Percentiles rank a stretch among this genome's conserved stretches.
Evolutionary conservation across 2,888 invertebrate genomes (phyloP).

Genomic region (Tachina lurida): DNA sequence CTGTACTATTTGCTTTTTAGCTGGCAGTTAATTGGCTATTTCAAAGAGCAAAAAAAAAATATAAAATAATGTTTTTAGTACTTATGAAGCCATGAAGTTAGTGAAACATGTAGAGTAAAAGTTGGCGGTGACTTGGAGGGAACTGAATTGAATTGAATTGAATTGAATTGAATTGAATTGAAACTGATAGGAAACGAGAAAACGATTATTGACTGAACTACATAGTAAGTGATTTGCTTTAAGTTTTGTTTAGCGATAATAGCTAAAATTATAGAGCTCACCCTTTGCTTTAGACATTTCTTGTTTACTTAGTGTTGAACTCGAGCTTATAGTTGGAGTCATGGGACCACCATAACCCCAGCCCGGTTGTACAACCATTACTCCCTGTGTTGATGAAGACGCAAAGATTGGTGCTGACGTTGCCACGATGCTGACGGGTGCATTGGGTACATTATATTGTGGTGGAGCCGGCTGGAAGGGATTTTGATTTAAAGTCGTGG

Average conservation of each 20-base stretch:
- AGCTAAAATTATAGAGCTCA: constrained; percentile 78
- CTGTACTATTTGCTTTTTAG: constrained; percentile 34
- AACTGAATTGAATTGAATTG: constrained; percentile 15
- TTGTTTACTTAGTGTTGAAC: constrained; percentile 57
- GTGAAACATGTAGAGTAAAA: constrained; percentile 41
- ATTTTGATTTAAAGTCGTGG: constrained; percentile 56
- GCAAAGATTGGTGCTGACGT: constrained; percentile 69
- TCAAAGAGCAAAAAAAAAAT: background rate
- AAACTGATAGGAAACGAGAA: constrained; percentile 57
- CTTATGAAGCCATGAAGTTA: constrained; percentile 57
- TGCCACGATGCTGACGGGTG: constrained; percentile 63
- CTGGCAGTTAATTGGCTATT: constrained; percentile 39
- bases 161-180: constrained; percentile 55
- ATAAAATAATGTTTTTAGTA: constrained; percentile 31
- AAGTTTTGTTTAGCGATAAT: constrained; percentile 74
- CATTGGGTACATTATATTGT: constrained; percentile 66
- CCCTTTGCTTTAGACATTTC: constrained; percentile 76
- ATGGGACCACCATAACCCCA: constrained; percentile 63
- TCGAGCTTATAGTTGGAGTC: constrained; percentile 64
- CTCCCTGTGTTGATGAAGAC: constrained; percentile 53
- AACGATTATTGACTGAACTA: constrained; percentile 33
- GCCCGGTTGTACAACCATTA: constrained; percentile 55
- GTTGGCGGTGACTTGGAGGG: constrained; percentile 37
- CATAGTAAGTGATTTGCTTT: constrained; percentile 45
- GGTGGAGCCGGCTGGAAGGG: constrained; percentile 68